These are phyloP conservation scores for Cryptotis parvus DNA, from an alignment of 2,113 vertebrate genomes.

Conservation along the genomic window DNA sequence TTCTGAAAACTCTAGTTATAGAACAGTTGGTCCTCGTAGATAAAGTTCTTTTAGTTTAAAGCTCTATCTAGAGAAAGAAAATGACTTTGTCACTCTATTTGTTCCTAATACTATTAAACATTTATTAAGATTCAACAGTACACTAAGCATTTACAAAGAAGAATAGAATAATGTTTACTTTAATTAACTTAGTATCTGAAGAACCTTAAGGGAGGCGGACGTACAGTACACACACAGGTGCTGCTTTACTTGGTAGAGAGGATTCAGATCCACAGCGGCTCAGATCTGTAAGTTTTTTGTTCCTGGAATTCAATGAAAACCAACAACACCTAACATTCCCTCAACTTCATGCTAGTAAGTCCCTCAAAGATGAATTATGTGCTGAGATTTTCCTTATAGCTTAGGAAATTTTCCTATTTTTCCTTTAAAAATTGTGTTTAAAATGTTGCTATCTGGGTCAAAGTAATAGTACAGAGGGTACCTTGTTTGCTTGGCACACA, in stretches of 20 bases:
- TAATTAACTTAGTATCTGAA: conserved; percentile 58
- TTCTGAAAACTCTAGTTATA: conserved; percentile 44
- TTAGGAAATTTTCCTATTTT: background rate
- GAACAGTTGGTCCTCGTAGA: conserved; percentile 50
- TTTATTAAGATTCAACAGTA: conserved; percentile 59
- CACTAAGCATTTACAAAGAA: conserved; percentile 19
- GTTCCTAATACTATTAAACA: conserved; percentile 67
- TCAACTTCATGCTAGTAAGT: background rate
- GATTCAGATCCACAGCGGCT: background rate
- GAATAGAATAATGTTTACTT: conserved; percentile 54
- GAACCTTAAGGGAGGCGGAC: background rate
- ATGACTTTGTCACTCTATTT: conserved; percentile 52
- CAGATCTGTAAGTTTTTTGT: background rate
- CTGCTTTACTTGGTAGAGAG: background rate
- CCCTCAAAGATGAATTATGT: background rate
- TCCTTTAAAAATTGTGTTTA: background rate
- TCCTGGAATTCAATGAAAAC: background rate
- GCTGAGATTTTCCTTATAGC: background rate
- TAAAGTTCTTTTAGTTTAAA: conserved; percentile 52
- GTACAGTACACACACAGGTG: background rate
- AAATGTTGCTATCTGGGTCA: background rate
- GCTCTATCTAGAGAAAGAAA: conserved; percentile 56
- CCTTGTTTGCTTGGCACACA: too few species aligned
- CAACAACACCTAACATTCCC: background rate
- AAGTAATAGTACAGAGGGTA: too few species aligned